These are phyloP conservation scores for Caenorhabditis inopinata DNA, from an alignment of 1,140 invertebrate species.

Conservation along the genomic window DNA sequence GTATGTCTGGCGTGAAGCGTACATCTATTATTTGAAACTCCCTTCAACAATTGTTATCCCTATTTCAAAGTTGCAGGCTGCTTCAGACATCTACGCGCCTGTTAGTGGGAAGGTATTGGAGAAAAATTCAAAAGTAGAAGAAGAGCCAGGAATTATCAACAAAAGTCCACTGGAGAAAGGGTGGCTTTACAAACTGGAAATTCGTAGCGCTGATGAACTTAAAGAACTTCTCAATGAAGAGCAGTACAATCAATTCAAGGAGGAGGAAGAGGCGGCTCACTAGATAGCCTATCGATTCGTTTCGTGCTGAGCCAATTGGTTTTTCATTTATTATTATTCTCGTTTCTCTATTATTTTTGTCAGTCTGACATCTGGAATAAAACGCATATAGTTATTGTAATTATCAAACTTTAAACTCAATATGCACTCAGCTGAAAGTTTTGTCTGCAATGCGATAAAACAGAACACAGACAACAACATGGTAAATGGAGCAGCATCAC, in stretches of 20 bases:
- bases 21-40: too few species aligned
- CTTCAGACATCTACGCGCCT: slow-evolving; percentile 88
- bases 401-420: not conserved
- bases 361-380: too few species aligned
- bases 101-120: slow-evolving; percentile 82
- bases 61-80: slow-evolving; percentile 71
- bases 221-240: slow-evolving; percentile 81
- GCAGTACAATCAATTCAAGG: slow-evolving; percentile 77
- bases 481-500: too few species aligned
- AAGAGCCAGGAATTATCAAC: slow-evolving; percentile 83
- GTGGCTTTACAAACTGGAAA: slow-evolving; percentile 87
- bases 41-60: too few species aligned
- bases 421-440: not conserved
- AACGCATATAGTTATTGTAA: not conserved
- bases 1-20: too few species aligned
- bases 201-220: slow-evolving; percentile 77
- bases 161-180: slow-evolving; percentile 86
- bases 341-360: not conserved
- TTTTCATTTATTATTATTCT: too few species aligned
- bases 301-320: too few species aligned
- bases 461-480: too few species aligned
- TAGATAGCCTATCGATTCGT: not conserved
- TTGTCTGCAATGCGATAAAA: too few species aligned
- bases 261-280: slow-evolving; percentile 31
- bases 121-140: slow-evolving; percentile 80